Conservation (phyloP, 23 tunicate genomes). For the Phallusia fumigata region DNA sequence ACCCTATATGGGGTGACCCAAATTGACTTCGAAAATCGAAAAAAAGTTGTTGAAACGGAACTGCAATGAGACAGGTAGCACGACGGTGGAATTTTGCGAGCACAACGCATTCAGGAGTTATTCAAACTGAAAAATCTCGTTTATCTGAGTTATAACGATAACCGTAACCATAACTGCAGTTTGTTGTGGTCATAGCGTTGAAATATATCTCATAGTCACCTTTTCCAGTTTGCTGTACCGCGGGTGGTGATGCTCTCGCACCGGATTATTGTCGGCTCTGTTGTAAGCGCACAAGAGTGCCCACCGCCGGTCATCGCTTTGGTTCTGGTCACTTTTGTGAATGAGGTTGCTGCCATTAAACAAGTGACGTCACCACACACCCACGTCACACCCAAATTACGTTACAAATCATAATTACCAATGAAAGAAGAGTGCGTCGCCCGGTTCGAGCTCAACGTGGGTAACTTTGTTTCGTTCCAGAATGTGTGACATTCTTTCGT, state of each 20-base stretch:
- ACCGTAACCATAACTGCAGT: too few species aligned
- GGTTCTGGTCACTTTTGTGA: conserved; percentile 45
- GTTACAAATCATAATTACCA: conserved; percentile 2
- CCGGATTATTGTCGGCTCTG: conserved; percentile 50
- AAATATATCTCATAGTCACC: too few species aligned
- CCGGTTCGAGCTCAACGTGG: conserved; percentile 38
- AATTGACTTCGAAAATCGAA: too few species aligned
- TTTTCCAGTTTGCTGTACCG: conserved; percentile 24
- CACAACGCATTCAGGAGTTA: too few species aligned
- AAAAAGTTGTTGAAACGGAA: too few species aligned
- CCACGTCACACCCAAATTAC: too few species aligned
- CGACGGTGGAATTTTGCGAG: too few species aligned
- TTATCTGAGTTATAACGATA: too few species aligned
- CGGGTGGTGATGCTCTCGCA: conserved; percentile 32
- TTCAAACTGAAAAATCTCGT: too few species aligned
- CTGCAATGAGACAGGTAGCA: too few species aligned
- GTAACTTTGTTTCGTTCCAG: neutral
- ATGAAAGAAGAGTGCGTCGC: conserved; percentile 55
- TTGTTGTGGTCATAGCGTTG: too few species aligned
- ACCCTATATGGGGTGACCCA: too few species aligned
- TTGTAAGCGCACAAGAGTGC: conserved; percentile 48
- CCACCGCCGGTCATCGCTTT: conserved; percentile 51
- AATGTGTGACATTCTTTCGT: conserved; percentile 27
- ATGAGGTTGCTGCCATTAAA: conserved; percentile 30
- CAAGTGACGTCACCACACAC: neutral